Base-by-base conservation (phyloP, 2,113 vertebrate genomes). In the Takifugu flavidus region DNA sequence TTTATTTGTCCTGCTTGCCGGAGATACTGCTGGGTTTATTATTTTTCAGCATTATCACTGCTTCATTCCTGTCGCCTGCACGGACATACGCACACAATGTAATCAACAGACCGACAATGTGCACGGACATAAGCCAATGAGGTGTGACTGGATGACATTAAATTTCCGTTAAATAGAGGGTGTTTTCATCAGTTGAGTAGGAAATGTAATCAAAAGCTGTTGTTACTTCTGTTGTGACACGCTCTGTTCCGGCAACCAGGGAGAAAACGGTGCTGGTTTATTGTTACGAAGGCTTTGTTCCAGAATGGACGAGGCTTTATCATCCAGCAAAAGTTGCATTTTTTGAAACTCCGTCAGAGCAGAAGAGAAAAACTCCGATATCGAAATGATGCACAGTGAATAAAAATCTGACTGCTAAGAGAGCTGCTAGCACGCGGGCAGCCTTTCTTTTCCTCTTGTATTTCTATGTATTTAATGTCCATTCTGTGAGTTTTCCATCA, bases 171-270 rank as follows among this genome's bases (percentile, higher is more conserved):
- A 59, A 70, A 54, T n/a, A 72, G 53, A 59, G 55, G 28, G 31
- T 67, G 54, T 72, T 75, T 75, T 82, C 65, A 77, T 86, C 77
- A 81, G 77, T 70, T 65, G 62, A 65, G 50, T 15, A 62, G 74
- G 52, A 84, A 80, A 72, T 78, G 67, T 77, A 81, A 82, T 82
- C 65, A 84, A 62, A 66, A 34, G 55, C 50, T 51, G 56, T n/a
- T 46, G 50, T 46, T 42, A 60, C 53, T 66, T 47, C 13, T 53
- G 45, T 28, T 43, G 4, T 25, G 15, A 50, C 8, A 42, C 7
- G 28, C 44, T 62, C 1, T 49, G 26, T 27, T 11, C 55, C 15
- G 49, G 14, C 8, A 11, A 31, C 45, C 42, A 27, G 7, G 34
- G 8, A 51, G 49, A 1, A n/a, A 57, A 42, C 26, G 29, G 3